Conservation (phyloP, 2,113 vertebrate genomes). For the Melospiza georgiana region DNA sequence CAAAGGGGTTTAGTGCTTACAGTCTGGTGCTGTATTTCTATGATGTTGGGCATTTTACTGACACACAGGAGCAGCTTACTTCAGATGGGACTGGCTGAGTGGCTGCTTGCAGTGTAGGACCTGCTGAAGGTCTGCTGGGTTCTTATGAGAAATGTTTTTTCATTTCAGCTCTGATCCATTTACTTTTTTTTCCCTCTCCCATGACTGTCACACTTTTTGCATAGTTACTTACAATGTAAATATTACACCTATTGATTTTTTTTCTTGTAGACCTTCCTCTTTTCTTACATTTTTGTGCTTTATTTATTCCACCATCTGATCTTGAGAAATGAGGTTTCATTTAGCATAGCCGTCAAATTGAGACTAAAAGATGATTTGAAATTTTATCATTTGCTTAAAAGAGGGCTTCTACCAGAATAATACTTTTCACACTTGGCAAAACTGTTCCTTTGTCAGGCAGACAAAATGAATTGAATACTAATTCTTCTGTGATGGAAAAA, state of each 20-base stretch:
- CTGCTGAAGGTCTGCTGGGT: not conserved
- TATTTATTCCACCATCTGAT: not conserved
- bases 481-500: not conserved
- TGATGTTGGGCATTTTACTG: not conserved
- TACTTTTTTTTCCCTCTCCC: accelerated
- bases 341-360: not conserved
- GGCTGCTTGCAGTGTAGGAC: not conserved
- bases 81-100: not conserved
- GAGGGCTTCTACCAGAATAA: not conserved
- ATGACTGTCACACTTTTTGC: not conserved
- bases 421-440: not conserved
- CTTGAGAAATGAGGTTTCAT: not conserved
- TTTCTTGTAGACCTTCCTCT: not conserved
- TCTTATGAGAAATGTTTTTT: not conserved
- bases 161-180: not conserved
- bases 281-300: not conserved
- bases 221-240: not conserved
- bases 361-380: not conserved
- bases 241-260: not conserved
- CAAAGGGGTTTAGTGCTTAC: not conserved
- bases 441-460: not conserved
- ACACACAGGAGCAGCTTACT: not conserved
- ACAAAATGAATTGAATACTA: not conserved
- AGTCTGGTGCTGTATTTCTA: not conserved
- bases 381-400: not conserved